Conservation (phyloP, 1,140 invertebrate species). For the Eurosta solidaginis region DNA sequence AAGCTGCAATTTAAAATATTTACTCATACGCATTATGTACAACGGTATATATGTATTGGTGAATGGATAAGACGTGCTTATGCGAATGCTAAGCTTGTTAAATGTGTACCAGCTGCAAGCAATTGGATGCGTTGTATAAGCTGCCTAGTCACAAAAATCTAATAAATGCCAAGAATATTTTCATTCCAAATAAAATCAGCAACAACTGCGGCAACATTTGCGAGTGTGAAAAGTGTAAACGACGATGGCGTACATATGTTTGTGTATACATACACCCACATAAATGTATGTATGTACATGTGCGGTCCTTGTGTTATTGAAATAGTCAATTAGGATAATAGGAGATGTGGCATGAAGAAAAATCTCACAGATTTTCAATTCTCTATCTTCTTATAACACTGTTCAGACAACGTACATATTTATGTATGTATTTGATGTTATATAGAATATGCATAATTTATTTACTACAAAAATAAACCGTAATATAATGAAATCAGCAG, state of each 20-base stretch:
- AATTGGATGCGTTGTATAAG: background rate
- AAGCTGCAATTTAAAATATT: too few species aligned
- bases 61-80: background rate
- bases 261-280: too few species aligned
- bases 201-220: background rate
- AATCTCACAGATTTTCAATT: background rate
- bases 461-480: background rate
- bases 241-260: background rate
- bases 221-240: background rate
- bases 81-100: background rate
- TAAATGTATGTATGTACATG: background rate
- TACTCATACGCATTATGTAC: too few species aligned
- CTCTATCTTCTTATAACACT: background rate
- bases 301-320: too few species aligned
- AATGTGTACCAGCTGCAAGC: background rate
- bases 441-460: background rate
- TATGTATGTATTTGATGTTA: background rate
- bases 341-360: background rate
- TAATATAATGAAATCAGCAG: background rate
- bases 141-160: background rate
- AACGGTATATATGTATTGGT: too few species aligned
- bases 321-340: background rate
- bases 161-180: constrained; percentile 26
- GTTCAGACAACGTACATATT: too few species aligned
- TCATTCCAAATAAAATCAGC: constrained; percentile 14